Evolutionary conservation across 2,888 invertebrate genomes (phyloP), one percentile per base, ranked within the genome.

Genomic region (Torymus texanus): DNA sequence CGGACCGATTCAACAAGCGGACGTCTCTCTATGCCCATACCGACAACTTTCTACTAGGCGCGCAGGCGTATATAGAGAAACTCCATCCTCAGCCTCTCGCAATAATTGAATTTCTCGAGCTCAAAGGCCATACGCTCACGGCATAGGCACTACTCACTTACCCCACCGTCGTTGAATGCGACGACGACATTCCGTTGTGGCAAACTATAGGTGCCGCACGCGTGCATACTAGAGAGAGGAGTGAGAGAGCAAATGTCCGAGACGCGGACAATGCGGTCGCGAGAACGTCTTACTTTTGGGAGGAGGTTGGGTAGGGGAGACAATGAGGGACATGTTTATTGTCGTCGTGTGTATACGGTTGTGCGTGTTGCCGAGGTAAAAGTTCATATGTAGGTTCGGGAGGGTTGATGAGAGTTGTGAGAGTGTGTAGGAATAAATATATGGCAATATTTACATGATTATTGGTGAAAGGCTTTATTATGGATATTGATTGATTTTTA

Each of bases 31-130:
- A 1, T 41, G 8, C 8, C 41, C 41, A 41, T 41, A 8, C 41
- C 41, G 8, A 58, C 10, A 58, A 70, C 62, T 53, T 62, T 53
- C 41, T 0, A 41, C 41, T 5, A 41, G 8, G 2, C 24, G 16
- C 53, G 51, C n/a, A n/a, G n/a, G n/a, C n/a, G n/a, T 0, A 21
- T 8, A 59, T 29, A 29, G 29, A 1, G 41, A 41, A 41, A 72
- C 62, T 73, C 62, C 16, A 10, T 63, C 56, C 55, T 14, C 53
- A 55, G 24, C 11, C 29, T 62, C 29, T 41, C 63, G 55, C 62
- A 63, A 73, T 63, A 73, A 73, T 73, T 73, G 73, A 73, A 73
- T 73, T 73, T 63, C 63, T 73, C 53, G 58, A 8, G 73, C n/a
- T 73, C 53, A 53, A 55, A 72, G 62, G 72, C 21, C 21, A 51